Evolutionary conservation across 2,113 vertebrate genomes (phyloP).

Genomic region (Scartelaos histophorus): DNA sequence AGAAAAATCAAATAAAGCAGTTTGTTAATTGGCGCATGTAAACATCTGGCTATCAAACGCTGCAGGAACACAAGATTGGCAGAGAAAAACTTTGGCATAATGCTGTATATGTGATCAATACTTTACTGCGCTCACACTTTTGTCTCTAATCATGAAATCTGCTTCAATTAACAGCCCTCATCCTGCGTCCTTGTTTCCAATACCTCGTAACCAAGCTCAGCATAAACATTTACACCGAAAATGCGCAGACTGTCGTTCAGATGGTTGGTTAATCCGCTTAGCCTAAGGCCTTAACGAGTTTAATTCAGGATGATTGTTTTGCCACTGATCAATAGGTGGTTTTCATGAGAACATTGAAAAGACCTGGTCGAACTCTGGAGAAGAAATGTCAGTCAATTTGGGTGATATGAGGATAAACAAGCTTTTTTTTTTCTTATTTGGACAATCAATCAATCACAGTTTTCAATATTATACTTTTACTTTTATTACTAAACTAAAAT

Average conservation of each 20-base stretch:
- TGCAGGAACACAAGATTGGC: conserved; percentile 54
- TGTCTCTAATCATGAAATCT: conserved; percentile 59
- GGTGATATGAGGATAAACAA: background rate
- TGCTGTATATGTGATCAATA: conserved; percentile 65
- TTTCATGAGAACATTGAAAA: background rate
- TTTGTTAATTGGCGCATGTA: conserved; percentile 56
- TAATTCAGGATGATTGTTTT: conserved; percentile 75
- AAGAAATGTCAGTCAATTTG: background rate
- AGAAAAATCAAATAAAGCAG: conserved; percentile 23
- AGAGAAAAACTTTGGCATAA: conserved; percentile 51
- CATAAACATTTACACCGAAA: conserved; percentile 47
- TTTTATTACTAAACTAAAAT: too few relatives aligned
- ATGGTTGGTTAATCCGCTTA: conserved; percentile 71
- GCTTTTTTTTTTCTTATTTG: too few relatives aligned
- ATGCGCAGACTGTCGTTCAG: conserved; percentile 36
- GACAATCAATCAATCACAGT: too few relatives aligned
- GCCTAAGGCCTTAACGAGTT: conserved; percentile 71
- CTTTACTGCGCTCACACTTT: conserved; percentile 52
- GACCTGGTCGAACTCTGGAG: background rate
- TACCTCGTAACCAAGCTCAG: conserved; percentile 33
- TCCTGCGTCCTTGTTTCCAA: conserved; percentile 7
- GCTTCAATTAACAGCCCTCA: conserved; percentile 33
- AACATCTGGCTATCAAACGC: conserved; percentile 67
- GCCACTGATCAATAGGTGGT: conserved; percentile 63
- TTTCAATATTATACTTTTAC: too few relatives aligned